Base-by-base conservation (phyloP, 1,140 invertebrate genomes). In the Drosophila orosa region DNA sequence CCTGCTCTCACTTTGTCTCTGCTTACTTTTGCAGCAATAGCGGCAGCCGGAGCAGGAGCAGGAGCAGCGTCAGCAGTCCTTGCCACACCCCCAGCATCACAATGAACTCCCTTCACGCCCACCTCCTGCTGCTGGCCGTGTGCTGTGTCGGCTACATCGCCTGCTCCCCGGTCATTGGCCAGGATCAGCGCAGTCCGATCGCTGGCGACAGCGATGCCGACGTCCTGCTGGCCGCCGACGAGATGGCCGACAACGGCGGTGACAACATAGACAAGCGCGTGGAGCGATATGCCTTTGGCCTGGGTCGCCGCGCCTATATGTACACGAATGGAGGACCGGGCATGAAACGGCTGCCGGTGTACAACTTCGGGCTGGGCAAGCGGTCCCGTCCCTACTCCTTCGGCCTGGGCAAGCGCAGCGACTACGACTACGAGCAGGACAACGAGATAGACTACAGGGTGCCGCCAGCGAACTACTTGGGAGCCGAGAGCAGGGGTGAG, bases 301-400 rank as follows among this genome's bases (percentile, higher is more conserved):
- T 92, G 29, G 91, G 91, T 1, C 71, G 91, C 7, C 74, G 91
- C 1, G 82, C 84, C 29, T 92, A 92, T 19, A 91, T 90, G 68
- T 91, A 92, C 48, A 90, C 84, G 25, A 90, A 91, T 45, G 91
- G 90, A 0, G 78, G 77, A 7, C 58, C 76, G 15, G 90, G 91
- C 0, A 85, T 90, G 69, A 92, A 92, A 63, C 90, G 91, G 42
- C 57, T 92, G 59, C 91, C 91, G 3, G 81, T 91, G 0, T 92
- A 92, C 33, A 92, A 92, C 58, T 92, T 92, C 31, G 91, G 91
- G 0, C 63, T 92, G 61, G 91, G 91, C 29, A 92, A 92, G 58
- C 74, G 91, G n/a, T 80, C 91, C 0, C 76, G 80, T 44, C 91
- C 90, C 6, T 92, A 92, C 33, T 91, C 90, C 54, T 92, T 92